Base-by-base conservation (phyloP, 2,888 invertebrate species). In the Drosophila stalkeri region DNA sequence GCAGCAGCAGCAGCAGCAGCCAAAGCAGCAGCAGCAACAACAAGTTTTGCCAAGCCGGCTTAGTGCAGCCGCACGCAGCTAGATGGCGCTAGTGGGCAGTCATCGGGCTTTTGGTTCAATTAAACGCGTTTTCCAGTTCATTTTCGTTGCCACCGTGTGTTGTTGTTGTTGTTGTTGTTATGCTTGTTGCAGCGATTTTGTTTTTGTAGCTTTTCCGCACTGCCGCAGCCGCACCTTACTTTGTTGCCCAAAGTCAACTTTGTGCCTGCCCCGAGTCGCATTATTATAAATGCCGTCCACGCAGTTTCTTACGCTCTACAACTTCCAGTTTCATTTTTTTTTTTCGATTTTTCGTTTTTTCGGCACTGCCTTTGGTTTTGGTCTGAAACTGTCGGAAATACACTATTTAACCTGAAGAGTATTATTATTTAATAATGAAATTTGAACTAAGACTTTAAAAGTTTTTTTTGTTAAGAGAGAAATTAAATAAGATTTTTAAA, bases 271-370 rank as follows among this genome's bases (percentile, higher is more conserved):
- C 65, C 68, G 52, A 72, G 55, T 68, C 72, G 68, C 80, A 79
- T 85, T 85, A 91, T 91, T 91, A 91, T 89, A 91, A 91, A 91
- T 89, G 86, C 91, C 91, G 91, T 91, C 91, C 91, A 91, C 91
- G 91, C 91, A 91, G 89, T 90, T 90, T 91, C 69, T 80, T 80
- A 80, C 81, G 83, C 86, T 88, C 86, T 63, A 74, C 73, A 88
- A 85, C 83, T 80, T 84, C 75, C 80, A 85, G 86, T 77, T 83
- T 79, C 55, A 68, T 64, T 67, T 60, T 7, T 12, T 49, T 31
- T 49, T n/a, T n/a, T n/a, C n/a, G n/a, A 6, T 47, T 31, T 11
- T 9, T 18, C 2, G 4, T n/a, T 52, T 37, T 66, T 75, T 75
- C 64, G 75, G 75, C 66, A 54, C 37, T 64, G 55, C 76, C 51